Conservation (phyloP, 2,113 vertebrate genomes). For the Python bivittatus region DNA sequence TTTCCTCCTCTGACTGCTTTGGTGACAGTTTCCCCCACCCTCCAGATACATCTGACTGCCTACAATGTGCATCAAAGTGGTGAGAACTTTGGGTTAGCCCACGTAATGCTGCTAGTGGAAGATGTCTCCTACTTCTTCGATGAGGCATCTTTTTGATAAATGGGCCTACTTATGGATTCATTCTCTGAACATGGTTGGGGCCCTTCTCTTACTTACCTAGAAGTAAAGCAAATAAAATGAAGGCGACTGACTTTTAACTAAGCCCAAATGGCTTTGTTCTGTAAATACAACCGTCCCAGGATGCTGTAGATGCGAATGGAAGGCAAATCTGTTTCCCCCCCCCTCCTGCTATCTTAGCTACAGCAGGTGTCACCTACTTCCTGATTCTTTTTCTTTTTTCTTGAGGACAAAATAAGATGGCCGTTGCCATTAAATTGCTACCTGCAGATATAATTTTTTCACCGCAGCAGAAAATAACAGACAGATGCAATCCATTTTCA, state of each 20-base stretch:
- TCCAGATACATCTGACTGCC: too few species aligned
- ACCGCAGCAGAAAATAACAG: constrained; percentile 36
- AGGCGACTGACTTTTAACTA: not conserved
- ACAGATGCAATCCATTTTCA: constrained; percentile 48
- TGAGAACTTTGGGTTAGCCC: too few species aligned
- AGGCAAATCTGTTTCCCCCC: rapidly evolving
- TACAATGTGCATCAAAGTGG: too few species aligned
- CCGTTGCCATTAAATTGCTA: not conserved
- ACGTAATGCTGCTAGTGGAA: too few species aligned
- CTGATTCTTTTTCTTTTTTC: too few species aligned
- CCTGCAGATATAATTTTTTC: constrained; percentile 43
- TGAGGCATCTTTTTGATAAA: too few species aligned
- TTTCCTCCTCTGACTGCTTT: too few species aligned
- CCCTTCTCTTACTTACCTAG: not conserved
- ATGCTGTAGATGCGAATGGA: not conserved
- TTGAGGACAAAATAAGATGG: not conserved
- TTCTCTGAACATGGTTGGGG: too few species aligned
- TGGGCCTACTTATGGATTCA: too few species aligned
- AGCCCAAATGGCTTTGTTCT: not conserved
- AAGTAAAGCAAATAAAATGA: not conserved
- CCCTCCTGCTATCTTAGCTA: not conserved
- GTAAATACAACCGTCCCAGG: not conserved
- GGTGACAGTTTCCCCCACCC: too few species aligned
- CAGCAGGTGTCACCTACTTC: not conserved
- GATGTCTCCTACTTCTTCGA: too few species aligned